Base-by-base conservation (phyloP, 2,888 invertebrate species). In the Ormyrus labotus region DNA sequence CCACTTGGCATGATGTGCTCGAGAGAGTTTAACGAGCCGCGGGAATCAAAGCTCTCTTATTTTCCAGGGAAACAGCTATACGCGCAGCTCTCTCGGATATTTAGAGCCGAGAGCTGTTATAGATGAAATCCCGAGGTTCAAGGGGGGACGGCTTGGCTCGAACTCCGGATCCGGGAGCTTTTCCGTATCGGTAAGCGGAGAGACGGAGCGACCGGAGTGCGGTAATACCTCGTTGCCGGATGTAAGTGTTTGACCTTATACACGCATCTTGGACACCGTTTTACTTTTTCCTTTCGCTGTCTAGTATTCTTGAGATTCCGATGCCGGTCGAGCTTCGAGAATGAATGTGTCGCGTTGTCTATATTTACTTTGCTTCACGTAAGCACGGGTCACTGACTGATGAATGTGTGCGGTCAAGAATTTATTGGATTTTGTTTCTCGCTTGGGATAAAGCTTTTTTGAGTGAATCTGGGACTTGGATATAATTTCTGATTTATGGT, bases 91-190 rank as follows among this genome's bases (percentile, higher is more conserved):
- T 34, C 34, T 34, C 34, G 34, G 34, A 34, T 34, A 34, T 34
- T 34, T 34, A 34, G 34, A 34, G 34, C 34, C 34, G 34, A 34
- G 34, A 34, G 34, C 34, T 34, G 34, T 34, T 34, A 34, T 34
- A 34, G 34, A 34, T 3, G 34, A 34, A 34, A 34, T 34, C 34
- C 34, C 34, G 34, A 34, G 34, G 34, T 34, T 34, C 34, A 34
- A 69, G 65, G 51, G 71, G 45, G 34, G 53, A 63, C 85, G 87
- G 87, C 85, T 87, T 87, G 86, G 87, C 88, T 86, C 83, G 81
- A 81, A 80, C 82, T 86, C 87, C 85, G 88, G 87, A 87, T 87
- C 84, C 85, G 83, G 85, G 87, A 87, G 87, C 88, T 89, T 87
- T 88, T 87, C 86, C 87, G 87, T 88, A 88, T 88, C 88, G 34